Percentiles rank a stretch among this genome's conserved stretches.
Conservation (phyloP, 2,888 invertebrate genomes). For the Aphodius sticticus region DNA sequence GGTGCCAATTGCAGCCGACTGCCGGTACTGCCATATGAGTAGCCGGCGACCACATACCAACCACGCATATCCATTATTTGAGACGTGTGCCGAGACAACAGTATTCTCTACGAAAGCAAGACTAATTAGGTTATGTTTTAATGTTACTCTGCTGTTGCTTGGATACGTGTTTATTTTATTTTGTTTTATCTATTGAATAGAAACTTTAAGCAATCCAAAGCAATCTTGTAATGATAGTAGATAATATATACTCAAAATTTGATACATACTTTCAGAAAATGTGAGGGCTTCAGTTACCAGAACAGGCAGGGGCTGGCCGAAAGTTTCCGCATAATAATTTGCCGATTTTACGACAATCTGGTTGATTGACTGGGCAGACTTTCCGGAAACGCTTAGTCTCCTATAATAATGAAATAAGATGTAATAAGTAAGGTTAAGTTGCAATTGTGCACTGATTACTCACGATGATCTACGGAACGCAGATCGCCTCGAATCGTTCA, state of each 20-base stretch:
- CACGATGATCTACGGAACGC: slow-evolving; percentile 56
- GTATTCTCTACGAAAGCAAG: neutral
- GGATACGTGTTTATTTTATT: too few species aligned
- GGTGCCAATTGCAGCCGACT: slow-evolving; percentile 54
- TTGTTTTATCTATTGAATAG: too few species aligned
- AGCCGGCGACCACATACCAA: slow-evolving; percentile 83
- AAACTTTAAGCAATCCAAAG: neutral
- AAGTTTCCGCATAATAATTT: slow-evolving; percentile 78
- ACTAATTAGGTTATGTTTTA: neutral
- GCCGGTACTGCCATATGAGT: slow-evolving; percentile 84
- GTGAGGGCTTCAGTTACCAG: slow-evolving; percentile 88
- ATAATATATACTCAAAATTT: slow-evolving; percentile 63
- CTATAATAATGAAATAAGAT: slow-evolving; percentile 52
- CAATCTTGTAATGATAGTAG: slow-evolving; percentile 5
- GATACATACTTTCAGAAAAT: slow-evolving; percentile 72
- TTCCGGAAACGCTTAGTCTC: slow-evolving; percentile 66
- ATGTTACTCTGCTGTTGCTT: too few species aligned
- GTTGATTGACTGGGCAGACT: slow-evolving; percentile 69
- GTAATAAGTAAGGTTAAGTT: neutral
- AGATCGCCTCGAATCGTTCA: slow-evolving; percentile 48
- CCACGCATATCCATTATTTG: slow-evolving; percentile 66
- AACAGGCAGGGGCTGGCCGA: slow-evolving; percentile 84
- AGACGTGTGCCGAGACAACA: slow-evolving; percentile 56
- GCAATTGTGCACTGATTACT: slow-evolving; percentile 38
- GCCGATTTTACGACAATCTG: slow-evolving; percentile 81